Evolutionary conservation across 37 sponge, comb jelly and placozoan species (phyloP), one percentile per base, ranked within the genome.

Genomic region (Halichondria panicea): DNA sequence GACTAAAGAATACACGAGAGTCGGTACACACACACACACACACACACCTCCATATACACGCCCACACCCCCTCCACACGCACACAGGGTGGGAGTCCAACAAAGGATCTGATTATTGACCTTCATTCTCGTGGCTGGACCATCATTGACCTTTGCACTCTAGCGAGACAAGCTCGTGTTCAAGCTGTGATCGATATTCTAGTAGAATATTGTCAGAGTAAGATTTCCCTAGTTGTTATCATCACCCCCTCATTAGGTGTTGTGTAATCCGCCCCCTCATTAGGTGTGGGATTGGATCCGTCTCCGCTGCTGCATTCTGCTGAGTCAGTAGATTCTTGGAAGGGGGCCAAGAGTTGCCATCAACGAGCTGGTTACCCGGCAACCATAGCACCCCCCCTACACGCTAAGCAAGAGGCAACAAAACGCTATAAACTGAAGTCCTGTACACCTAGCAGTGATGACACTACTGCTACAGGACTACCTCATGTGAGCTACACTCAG

Each of bases 31-130:
- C 4, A 9, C 55, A 18, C 66, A 25, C 8, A 59, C 22, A 38
- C 34, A 66, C 24, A 37, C 5, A 34, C 71, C 71, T 45, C 63
- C 12, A 22, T 31, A 12, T 61, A 61, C 18, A 61, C 33, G 11
- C 11, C 11, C 11, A 11, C 21, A 7, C 68, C 9, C 43, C 43
- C 21, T 66, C 30, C n/a, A 58, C 11, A 57, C 68, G 39, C 32
- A 0, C 28, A 52, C 21, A 74, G 68, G 76, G 83, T n/a, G 22
- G 31, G 18, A 85, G 86, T 78, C 66, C 86, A 5, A 65, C 43
- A 9, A 53, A 64, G 64, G 80, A 53, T 12, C 64, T 85, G 12
- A 27, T 85, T 30, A 30, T 52, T 9, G 63, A 78, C 44, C 40
- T 85, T 22, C 24, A 77, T 21, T 43, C 56, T 13, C 55, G 70